A percentile compares a stretch with the other conserved stretches of the same genome.
Evolutionary conservation across 64 coral and sea anemone genomes (phyloP).

Genomic region (Stichodactyla helianthus): DNA sequence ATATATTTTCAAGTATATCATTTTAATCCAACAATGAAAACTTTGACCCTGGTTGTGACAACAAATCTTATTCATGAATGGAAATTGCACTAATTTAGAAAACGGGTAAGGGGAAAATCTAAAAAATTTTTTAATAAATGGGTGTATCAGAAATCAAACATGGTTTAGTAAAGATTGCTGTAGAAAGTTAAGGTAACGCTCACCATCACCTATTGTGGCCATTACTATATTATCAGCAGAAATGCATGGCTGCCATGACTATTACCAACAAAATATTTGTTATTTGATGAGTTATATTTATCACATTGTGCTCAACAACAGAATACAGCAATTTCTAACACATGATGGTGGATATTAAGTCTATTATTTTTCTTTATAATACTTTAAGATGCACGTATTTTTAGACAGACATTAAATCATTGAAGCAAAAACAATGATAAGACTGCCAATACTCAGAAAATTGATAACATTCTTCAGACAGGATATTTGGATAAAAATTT

Average conservation of each 20-base stretch:
- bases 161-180: not conserved
- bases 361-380: too few relatives aligned
- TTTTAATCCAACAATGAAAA: too few relatives aligned
- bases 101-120: too few relatives aligned
- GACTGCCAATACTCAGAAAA: not conserved
- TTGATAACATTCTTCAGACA: slow-evolving; percentile 9
- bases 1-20: too few relatives aligned
- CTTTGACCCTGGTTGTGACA: too few relatives aligned
- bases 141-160: not conserved
- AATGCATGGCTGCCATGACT: too few relatives aligned
- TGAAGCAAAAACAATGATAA: slow-evolving; percentile 16
- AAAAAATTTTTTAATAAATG: not conserved
- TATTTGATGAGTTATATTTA: not conserved
- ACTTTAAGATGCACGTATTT: not conserved
- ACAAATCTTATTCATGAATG: not conserved
- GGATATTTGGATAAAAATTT: slow-evolving; percentile 5
- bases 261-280: not conserved
- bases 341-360: not conserved
- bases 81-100: not conserved
- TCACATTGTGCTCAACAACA: not conserved
- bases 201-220: too few relatives aligned
- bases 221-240: too few relatives aligned
- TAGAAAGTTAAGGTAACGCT: too few relatives aligned
- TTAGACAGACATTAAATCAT: not conserved
- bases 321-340: not conserved